Conservation (phyloP, 2,888 invertebrate genomes). For the Caenorhabditis sp. region DNA sequence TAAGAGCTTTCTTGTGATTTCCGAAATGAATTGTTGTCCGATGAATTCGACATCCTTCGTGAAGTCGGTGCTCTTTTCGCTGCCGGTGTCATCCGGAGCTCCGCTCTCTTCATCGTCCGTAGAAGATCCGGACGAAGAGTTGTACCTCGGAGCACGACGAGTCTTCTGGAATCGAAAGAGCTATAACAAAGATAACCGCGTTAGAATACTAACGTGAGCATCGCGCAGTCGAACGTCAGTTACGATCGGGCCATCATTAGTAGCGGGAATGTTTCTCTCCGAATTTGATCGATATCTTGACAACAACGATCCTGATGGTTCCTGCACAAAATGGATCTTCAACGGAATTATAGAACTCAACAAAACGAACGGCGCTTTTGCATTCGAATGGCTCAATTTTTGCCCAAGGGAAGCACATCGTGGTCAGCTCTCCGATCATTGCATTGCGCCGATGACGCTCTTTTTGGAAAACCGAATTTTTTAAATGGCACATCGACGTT, state of each 20-base stretch:
- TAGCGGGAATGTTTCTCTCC: too few relatives aligned
- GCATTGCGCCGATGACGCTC: conserved; percentile 17
- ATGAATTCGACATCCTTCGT: too few relatives aligned
- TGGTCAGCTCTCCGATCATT: conserved; percentile 8
- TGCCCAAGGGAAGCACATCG: conserved; percentile 39
- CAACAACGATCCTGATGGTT: too few relatives aligned
- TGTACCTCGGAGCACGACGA: conserved; percentile 30
- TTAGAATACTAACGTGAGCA: background rate
- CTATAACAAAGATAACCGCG: background rate
- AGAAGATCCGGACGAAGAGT: conserved; percentile 27
- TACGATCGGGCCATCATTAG: background rate
- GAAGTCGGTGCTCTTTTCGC: too few relatives aligned
- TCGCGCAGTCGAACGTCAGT: conserved; percentile 14
- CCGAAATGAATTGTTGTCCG: too few relatives aligned
- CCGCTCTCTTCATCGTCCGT: conserved; percentile 7
- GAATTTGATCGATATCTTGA: too few relatives aligned
- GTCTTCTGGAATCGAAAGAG: conserved; percentile 31
- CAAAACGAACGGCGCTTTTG: too few relatives aligned
- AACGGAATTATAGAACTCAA: too few relatives aligned
- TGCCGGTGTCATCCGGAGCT: background rate
- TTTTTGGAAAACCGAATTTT: conserved; percentile 20
- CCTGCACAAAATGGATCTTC: too few relatives aligned
- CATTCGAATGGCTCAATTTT: background rate
- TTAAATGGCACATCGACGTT: background rate
- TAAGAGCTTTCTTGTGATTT: too few relatives aligned